Base-by-base conservation (phyloP, 2,888 invertebrate genomes). In the Cryptocephalus moraei region DNA sequence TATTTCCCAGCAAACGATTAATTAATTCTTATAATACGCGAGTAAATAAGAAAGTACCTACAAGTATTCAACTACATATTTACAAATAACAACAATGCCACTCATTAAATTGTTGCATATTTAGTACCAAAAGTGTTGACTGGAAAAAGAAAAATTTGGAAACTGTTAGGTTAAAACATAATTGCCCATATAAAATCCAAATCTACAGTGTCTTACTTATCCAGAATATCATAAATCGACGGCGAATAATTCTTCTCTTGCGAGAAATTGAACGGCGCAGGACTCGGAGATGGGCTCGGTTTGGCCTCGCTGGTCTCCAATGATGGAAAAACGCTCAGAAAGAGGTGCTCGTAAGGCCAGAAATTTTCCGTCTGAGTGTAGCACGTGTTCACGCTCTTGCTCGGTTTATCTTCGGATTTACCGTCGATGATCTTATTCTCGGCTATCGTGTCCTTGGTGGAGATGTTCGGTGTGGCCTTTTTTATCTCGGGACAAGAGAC, bases 271-370 rank as follows among this genome's bases (percentile, higher is more conserved):
- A 61, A 52, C 33, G 66, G 63, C 41, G 66, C 67, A 9, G 71
- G 67, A 56, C 69, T 68, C 10, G 68, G 66, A 13, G 63, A 62
- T 4, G 68, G 64, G 54, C 67, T 68, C 36, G 66, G 61, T 53
- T 64, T 67, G 12, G 64, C 54, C 41, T 67, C 67, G 13, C 51
- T 52, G 48, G 53, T 62, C 43, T 67, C 70, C 45, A 71, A 56
- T 45, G 74, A 73, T 8, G 73, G 75, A 60, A 82, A 77, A 56
- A 85, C 78, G 54, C 82, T 83, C n/a, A 83, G 73, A 53, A 90
- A 77, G 45, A 86, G 71, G 65, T 84, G 81, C 64, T 89, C 89
- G 65, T 89, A 88, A 39, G 82, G 82, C 76, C 82, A 80, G 55
- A 77, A 69, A 62, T 83, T 81, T 44, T 81, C 76, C 9, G 89